Conservation (phyloP, 2,113 vertebrate genomes). For the Amphiprion percula region DNA sequence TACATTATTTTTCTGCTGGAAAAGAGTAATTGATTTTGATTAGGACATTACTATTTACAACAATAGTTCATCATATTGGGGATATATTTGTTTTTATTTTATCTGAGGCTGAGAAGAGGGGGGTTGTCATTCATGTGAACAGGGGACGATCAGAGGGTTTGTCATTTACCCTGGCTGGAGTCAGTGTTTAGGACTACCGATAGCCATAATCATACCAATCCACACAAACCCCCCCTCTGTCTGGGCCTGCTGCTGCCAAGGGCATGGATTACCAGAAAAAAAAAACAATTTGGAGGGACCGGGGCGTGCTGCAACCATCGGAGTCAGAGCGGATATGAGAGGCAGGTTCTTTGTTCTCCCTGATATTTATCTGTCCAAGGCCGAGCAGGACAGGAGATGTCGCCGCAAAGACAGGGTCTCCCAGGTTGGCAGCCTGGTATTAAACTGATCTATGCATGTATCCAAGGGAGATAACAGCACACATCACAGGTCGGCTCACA, state of each 20-base stretch:
- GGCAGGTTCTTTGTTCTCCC: constrained; percentile 53
- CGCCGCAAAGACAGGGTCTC: constrained; percentile 42
- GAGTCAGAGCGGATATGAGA: constrained; percentile 56
- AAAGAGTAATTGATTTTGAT: constrained; percentile 4
- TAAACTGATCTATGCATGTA: constrained; percentile 57
- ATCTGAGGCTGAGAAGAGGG: background rate
- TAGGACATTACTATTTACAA: background rate
- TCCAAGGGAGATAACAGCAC: constrained; percentile 55
- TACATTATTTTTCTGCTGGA: background rate
- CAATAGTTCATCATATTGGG: background rate
- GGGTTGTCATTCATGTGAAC: constrained; percentile 24
- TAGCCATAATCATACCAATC: constrained; percentile 71
- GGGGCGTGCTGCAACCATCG: constrained; percentile 7
- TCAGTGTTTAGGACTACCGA: constrained; percentile 56
- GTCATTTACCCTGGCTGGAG: constrained; percentile 67
- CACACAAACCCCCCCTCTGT: constrained; percentile 32
- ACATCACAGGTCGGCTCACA: constrained; percentile 22
- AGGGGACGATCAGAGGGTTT: constrained; percentile 25
- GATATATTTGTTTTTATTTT: background rate
- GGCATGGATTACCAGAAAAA: constrained; percentile 56
- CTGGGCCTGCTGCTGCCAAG: constrained; percentile 40
- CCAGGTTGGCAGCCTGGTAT: constrained; percentile 49
- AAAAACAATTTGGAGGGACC: constrained; percentile 62
- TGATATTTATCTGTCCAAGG: constrained; percentile 63
- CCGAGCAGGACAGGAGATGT: constrained; percentile 20